phyloP scores from a whole-genome alignment of 2,888 invertebrate genomes.

The Phytoseiulus persimilis region DNA sequence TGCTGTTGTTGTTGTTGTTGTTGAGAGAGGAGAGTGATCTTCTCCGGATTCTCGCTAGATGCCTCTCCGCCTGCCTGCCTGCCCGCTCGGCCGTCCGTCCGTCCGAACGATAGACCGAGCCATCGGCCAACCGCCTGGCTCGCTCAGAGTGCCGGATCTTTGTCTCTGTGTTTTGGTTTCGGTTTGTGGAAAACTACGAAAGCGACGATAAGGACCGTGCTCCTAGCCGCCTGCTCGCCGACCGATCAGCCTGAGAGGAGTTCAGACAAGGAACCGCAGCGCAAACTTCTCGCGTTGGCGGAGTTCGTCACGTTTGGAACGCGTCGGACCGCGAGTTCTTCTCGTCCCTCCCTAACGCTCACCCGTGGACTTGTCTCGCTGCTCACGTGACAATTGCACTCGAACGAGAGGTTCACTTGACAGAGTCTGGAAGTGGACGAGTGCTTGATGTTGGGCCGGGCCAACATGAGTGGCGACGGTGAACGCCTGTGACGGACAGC shows the following conservation, averaged over 20 bases:
- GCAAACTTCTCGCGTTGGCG: background rate
- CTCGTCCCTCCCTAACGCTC: background rate
- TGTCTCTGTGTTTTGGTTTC: background rate
- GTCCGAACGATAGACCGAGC: background rate
- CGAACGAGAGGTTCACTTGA: background rate
- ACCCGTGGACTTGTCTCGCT: background rate
- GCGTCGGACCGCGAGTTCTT: background rate
- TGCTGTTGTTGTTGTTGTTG: background rate
- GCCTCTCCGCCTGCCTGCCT: background rate
- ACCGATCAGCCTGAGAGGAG: no score
- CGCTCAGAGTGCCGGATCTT: background rate
- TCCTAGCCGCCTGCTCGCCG: background rate
- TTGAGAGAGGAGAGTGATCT: constrained; percentile 5
- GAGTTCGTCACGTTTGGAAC: background rate
- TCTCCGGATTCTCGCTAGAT: background rate
- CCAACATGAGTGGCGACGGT: background rate
- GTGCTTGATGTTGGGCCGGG: background rate
- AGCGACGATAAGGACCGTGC: background rate
- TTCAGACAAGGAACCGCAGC: background rate
- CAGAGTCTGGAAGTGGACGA: background rate
- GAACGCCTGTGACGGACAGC: background rate
- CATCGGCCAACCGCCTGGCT: background rate
- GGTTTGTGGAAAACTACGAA: background rate
- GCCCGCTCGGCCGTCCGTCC: background rate
- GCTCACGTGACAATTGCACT: background rate